Base-by-base conservation (phyloP, 1,140 invertebrate genomes). In the Drosophila kurseongensis region DNA sequence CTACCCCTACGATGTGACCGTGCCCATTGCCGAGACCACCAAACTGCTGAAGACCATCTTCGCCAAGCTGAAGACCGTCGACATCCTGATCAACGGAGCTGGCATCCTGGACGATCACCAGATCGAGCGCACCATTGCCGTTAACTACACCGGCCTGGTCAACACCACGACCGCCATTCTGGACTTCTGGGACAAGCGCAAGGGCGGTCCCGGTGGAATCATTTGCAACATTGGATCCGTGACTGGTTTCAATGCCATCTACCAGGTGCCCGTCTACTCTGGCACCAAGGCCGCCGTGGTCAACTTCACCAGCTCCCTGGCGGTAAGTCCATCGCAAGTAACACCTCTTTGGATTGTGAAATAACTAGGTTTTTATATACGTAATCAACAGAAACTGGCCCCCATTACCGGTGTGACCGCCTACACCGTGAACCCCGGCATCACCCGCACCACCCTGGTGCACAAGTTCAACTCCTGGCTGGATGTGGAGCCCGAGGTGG, bases 171-270 rank as follows among this genome's bases (percentile, higher is more conserved):
- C 90, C 0, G 86, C 82, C 52, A 90, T 89, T 2, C 27, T 92
- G 73, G 78, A 88, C 12, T 89, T 86, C 58, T 94, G 95, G 94
- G 93, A 94, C 27, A 95, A 93, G 78, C 93, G 94, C 38, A 94
- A 94, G 65, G 93, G 93, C n/a, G 94, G 94, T 0, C 92, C 92
- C 12, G 95, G 95, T 51, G 95, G 94, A 23, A 93, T 94, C 4
- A 93, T 96, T 38, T 93, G 95, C 12, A 96, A 96, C 67, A 89
- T 95, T 29, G 93, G 94, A 12, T 95, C 95, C 4, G 94, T 95
- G 63, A 91, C 93, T 57, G 95, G 95, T 36, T 93, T 94, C 51
- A 91, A 88, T 55, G 67, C 91, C 50, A 85, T 89, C 29, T 81
- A 85, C 48, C 78, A 84, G 63, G 66, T 89, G 51, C 94, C 94